Percentiles rank a stretch among this genome's conserved stretches.
Evolutionary conservation across 30 jellyfish, hydroid and myxozoan species (phyloP).

Genomic region (Chrysaora quinquecirrha): DNA sequence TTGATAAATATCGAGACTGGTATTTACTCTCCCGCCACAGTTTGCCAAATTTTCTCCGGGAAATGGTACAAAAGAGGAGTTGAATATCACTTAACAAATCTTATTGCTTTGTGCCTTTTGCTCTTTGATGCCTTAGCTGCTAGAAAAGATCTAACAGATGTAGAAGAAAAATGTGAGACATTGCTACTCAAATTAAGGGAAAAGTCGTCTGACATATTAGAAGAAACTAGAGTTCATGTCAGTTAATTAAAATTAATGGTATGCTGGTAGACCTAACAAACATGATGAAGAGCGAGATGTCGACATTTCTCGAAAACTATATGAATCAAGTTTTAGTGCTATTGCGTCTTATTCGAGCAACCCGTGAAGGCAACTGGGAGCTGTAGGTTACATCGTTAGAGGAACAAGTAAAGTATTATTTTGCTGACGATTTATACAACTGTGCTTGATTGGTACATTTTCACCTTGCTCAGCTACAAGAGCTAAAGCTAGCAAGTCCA

Average conservation of each 20-base stretch:
- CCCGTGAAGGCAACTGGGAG: slow-evolving; percentile 2
- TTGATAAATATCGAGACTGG: slow-evolving; percentile 2
- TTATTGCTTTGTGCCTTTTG: slow-evolving; percentile 6
- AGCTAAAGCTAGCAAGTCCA: slow-evolving; percentile 4
- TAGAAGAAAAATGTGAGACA: not conserved
- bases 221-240: not conserved
- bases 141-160: not conserved
- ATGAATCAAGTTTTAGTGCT: not conserved
- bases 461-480: not conserved
- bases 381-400: not conserved
- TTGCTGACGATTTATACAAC: not conserved
- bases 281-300: slow-evolving; percentile 4
- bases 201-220: slow-evolving; percentile 1
- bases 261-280: not conserved
- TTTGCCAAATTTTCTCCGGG: not conserved
- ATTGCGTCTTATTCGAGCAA: slow-evolving; percentile 1
- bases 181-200: not conserved
- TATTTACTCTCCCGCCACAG: slow-evolving; percentile 11
- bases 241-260: not conserved
- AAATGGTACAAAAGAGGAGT: slow-evolving; percentile 10
- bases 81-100: slow-evolving; percentile 13
- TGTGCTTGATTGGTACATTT: not conserved
- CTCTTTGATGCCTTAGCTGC: slow-evolving; percentile 8
- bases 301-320: not conserved
- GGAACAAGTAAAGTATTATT: not conserved